These are phyloP conservation scores for Melanerpes aurifrons DNA, from an alignment of 2,113 vertebrate genomes.

Conservation along the genomic window DNA sequence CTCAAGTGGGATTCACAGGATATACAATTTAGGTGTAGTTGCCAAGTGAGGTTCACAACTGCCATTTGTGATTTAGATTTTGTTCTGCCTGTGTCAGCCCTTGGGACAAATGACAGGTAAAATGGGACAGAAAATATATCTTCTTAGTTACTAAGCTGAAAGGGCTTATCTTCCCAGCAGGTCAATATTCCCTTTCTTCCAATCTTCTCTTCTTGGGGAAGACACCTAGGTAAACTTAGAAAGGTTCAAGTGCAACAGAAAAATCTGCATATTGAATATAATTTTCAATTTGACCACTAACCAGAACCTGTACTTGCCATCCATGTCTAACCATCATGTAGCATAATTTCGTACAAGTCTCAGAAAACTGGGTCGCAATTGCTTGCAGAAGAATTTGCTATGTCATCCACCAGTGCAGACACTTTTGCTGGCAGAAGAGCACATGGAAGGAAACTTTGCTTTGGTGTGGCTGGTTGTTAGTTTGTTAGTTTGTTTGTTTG, in stretches of 20 bases:
- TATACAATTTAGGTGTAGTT: not conserved
- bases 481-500: not conserved
- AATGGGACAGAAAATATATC: not conserved
- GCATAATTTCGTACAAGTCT: not conserved
- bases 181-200: not conserved
- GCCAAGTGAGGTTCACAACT: not conserved
- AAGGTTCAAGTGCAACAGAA: not conserved
- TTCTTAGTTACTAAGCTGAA: not conserved
- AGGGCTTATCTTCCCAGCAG: not conserved
- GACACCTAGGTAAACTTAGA: not conserved
- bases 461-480: not conserved
- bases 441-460: not conserved
- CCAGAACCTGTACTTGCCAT: not conserved
- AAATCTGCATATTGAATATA: not conserved
- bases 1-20: not conserved
- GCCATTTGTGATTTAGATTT: not conserved
- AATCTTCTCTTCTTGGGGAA: not conserved
- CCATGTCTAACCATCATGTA: not conserved
- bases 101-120: not conserved
- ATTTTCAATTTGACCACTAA: not conserved
- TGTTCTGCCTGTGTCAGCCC: not conserved
- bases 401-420: not conserved
- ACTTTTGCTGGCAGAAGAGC: not conserved
- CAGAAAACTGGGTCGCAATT: not conserved
- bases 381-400: not conserved